A percentile compares a stretch with the other conserved stretches of the same genome.
Conservation (phyloP, 2,888 invertebrate species). For the Luperina testacea region DNA sequence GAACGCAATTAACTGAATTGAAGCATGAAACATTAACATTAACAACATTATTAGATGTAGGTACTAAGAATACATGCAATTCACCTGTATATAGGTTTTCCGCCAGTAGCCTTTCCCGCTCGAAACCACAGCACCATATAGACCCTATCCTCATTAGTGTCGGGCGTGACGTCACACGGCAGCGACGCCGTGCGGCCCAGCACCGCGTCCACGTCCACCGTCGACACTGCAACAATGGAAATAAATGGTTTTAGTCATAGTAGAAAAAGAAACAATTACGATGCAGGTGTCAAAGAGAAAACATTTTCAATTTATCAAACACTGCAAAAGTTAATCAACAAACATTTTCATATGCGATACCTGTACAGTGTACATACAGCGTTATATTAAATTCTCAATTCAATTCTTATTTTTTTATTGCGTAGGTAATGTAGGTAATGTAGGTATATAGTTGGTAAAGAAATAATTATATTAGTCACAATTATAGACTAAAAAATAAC, state of each 20-base stretch:
- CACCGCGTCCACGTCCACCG: conserved; percentile 94
- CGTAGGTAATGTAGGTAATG: too few species aligned
- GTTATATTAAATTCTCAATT: too few species aligned
- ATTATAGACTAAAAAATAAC: too few species aligned
- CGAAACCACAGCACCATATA: conserved; percentile 98
- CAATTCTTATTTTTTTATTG: too few species aligned
- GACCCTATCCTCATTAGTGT: conserved; percentile 95
- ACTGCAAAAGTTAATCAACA: neutral
- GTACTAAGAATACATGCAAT: too few species aligned
- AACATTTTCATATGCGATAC: neutral
- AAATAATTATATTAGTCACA: too few species aligned
- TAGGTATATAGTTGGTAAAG: too few species aligned
- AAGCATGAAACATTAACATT: too few species aligned
- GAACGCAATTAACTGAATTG: too few species aligned
- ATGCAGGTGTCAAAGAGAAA: neutral
- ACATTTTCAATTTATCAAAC: neutral
- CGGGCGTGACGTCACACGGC: conserved; percentile 97
- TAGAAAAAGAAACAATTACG: neutral
- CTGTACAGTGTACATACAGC: neutral
- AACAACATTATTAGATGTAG: too few species aligned
- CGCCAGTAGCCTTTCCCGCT: conserved; percentile 92
- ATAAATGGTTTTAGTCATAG: neutral
- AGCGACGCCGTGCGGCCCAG: conserved; percentile 95
- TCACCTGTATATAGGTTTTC: conserved; percentile 96
- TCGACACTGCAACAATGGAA: conserved; percentile 81